Conservation (phyloP, 2,113 vertebrate genomes). For the Ginglymostoma cirratum region DNA sequence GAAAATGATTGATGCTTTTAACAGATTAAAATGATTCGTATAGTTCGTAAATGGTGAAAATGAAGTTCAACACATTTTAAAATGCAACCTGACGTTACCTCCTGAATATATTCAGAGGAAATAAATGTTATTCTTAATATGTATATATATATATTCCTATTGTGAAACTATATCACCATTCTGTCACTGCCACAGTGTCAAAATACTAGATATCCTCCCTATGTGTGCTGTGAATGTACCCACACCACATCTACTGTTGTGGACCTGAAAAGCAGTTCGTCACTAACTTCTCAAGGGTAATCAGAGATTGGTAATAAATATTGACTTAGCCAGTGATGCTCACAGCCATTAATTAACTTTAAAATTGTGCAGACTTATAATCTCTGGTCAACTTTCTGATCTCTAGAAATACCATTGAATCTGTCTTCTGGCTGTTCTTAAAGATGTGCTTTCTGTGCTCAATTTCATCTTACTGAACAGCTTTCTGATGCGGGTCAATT, state of each 20-base stretch:
- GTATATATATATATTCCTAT: background rate
- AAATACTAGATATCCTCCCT: too few species aligned
- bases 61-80: background rate
- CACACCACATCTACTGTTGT: too few species aligned
- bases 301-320: too few species aligned
- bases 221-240: too few species aligned
- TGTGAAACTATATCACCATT: too few species aligned
- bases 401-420: background rate
- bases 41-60: background rate
- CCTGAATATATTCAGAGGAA: background rate
- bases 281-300: too few species aligned
- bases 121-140: background rate
- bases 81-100: background rate
- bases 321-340: too few species aligned
- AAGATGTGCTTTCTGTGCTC: background rate
- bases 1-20: background rate
- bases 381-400: background rate
- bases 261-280: too few species aligned
- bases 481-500: background rate
- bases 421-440: background rate
- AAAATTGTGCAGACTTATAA: background rate
- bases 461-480: background rate
- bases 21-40: background rate
- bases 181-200: too few species aligned
- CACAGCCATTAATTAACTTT: too few species aligned